These are phyloP conservation scores for Hipposideros larvatus DNA, from an alignment of 2,797 vertebrate genomes.

Conservation along the genomic window DNA sequence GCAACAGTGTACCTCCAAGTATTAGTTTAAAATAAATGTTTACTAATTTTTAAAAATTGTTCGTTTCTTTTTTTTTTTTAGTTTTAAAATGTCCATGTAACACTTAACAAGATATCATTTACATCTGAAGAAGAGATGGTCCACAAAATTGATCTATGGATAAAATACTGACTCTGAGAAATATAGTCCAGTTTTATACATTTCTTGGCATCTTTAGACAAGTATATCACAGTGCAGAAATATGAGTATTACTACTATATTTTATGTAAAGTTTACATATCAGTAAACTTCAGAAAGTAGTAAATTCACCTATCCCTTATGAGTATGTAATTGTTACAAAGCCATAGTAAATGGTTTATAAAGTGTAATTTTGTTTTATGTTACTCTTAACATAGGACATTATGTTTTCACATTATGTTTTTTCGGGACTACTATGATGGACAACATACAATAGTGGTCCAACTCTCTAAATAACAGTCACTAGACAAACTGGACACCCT, in stretches of 20 bases:
- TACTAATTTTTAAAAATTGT: not conserved
- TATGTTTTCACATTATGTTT: conserved; percentile 96
- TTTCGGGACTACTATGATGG: conserved; percentile 95
- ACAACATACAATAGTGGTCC: conserved; percentile 95
- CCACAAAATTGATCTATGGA: not conserved
- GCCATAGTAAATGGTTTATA: conserved; percentile 93
- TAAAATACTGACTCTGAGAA: conserved; percentile 19
- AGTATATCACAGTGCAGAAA: not conserved
- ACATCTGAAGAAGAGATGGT: conserved; percentile 48
- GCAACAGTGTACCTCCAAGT: not conserved
- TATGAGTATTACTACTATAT: not conserved
- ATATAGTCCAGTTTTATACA: not conserved
- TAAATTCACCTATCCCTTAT: conserved; percentile 72
- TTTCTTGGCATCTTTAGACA: not conserved
- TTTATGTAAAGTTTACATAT: conserved; percentile 33
- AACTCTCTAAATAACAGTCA: conserved; percentile 94
- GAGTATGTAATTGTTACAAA: conserved; percentile 86
- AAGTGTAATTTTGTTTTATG: conserved; percentile 97
- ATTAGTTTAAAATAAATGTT: not conserved
- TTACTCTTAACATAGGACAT: conserved; percentile 97
- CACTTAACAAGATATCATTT: not conserved
- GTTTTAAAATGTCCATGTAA: conserved; percentile 51
- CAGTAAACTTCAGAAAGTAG: conserved; percentile 44
- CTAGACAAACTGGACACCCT: conserved; percentile 93
- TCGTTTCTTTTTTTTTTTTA: not conserved